These are phyloP conservation scores for Amphipoea lucens DNA, from an alignment of 2,888 invertebrate genomes.

Conservation along the genomic window DNA sequence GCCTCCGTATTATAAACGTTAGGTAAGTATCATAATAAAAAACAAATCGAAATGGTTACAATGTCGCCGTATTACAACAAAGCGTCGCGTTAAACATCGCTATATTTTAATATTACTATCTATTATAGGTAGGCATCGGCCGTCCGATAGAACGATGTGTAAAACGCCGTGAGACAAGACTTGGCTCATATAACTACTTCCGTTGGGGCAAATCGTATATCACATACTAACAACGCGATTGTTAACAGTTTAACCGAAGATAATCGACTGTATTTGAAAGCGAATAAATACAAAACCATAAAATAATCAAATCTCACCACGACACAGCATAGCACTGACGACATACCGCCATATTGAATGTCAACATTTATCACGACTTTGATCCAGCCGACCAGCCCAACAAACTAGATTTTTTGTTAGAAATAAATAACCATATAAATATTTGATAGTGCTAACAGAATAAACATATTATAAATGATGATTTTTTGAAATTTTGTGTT, in stretches of 20 bases:
- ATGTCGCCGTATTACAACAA: slow-evolving; percentile 72
- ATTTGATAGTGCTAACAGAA: slow-evolving; percentile 65
- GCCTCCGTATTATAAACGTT: slow-evolving; percentile 55
- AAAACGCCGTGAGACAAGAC: slow-evolving; percentile 76
- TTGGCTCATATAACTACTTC: slow-evolving; percentile 65
- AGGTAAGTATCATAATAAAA: slow-evolving; percentile 27
- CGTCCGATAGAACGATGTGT: slow-evolving; percentile 81
- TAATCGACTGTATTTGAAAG: slow-evolving; percentile 72
- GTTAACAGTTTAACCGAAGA: slow-evolving; percentile 68
- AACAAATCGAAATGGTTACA: slow-evolving; percentile 60
- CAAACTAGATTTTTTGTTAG: slow-evolving; percentile 71
- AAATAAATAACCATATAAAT: slow-evolving; percentile 67
- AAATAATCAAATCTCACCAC: slow-evolving; percentile 94
- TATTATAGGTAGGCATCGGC: slow-evolving; percentile 78
- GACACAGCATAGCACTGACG: slow-evolving; percentile 99
- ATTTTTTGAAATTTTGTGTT: slow-evolving; percentile 87
- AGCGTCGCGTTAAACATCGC: slow-evolving; percentile 74
- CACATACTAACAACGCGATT: slow-evolving; percentile 69
- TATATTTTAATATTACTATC: slow-evolving; percentile 83
- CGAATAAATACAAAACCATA: slow-evolving; percentile 78
- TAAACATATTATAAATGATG: slow-evolving; percentile 70
- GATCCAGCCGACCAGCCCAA: slow-evolving; percentile 81
- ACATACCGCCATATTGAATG: slow-evolving; percentile 98
- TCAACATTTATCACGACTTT: slow-evolving; percentile 91
- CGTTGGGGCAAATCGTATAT: slow-evolving; percentile 70